phyloP scores from a whole-genome alignment of 2,113 vertebrate species.

The Zapornia atra region DNA sequence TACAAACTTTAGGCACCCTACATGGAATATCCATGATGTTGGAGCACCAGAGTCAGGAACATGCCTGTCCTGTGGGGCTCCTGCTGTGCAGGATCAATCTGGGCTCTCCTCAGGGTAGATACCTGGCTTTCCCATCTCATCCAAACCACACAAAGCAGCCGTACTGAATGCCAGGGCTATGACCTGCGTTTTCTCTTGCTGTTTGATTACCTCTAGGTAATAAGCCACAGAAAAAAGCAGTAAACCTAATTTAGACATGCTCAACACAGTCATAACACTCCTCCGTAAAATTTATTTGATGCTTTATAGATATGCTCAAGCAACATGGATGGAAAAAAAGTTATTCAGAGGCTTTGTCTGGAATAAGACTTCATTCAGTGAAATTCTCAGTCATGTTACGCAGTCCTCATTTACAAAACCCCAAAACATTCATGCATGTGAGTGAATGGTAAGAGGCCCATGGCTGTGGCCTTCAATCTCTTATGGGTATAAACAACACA shows the following conservation, averaged over 20 bases:
- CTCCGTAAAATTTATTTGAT: conserved; percentile 57
- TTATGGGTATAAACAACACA: not conserved
- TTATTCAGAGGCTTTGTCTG: conserved; percentile 10
- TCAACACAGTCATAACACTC: conserved; percentile 35
- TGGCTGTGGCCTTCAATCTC: not conserved
- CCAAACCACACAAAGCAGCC: not conserved
- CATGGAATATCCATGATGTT: accelerated
- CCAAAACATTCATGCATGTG: not conserved
- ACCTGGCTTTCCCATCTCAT: not conserved
- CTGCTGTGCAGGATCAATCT: not conserved
- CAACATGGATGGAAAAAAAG: conserved; percentile 41
- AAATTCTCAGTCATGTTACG: conserved; percentile 30
- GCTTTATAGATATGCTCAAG: conserved; percentile 32
- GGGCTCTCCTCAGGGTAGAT: not conserved
- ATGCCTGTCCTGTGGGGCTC: accelerated
- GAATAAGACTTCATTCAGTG: conserved; percentile 8
- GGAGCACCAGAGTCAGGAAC: not conserved
- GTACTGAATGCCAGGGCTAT: not conserved
- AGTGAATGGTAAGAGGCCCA: not conserved
- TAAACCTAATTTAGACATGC: conserved; percentile 23
- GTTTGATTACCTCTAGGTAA: not conserved
- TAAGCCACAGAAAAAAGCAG: not conserved
- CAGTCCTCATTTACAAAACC: conserved; percentile 35
- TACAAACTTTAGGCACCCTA: not conserved
- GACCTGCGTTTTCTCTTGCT: not conserved